These are phyloP conservation scores for Drosophila suzukii DNA, from an alignment of 1,140 invertebrate species.

Conservation along the genomic window DNA sequence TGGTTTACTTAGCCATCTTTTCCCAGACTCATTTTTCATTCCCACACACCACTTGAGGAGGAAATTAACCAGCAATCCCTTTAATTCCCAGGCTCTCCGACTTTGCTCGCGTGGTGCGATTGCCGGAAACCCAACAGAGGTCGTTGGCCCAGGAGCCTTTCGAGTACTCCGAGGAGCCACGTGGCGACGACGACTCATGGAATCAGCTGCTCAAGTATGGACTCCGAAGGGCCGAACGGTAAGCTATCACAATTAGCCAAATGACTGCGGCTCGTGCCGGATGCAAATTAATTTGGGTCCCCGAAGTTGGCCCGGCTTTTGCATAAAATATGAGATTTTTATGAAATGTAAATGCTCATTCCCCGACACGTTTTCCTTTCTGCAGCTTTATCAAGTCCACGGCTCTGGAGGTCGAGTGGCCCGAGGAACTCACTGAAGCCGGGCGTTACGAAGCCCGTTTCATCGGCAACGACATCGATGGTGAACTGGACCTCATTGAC, in stretches of 20 bases:
- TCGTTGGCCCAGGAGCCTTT: constrained; percentile 88
- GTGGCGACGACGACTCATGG: constrained; percentile 91
- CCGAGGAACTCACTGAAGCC: constrained; percentile 88
- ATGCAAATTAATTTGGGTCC: constrained; percentile 68
- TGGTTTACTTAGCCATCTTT: not conserved
- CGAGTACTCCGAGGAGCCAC: constrained; percentile 88
- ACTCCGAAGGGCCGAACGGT: constrained; percentile 89
- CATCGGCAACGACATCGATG: constrained; percentile 90
- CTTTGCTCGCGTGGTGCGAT: constrained; percentile 88
- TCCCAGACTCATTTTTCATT: not conserved
- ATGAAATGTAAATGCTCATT: constrained; percentile 54
- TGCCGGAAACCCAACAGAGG: constrained; percentile 87
- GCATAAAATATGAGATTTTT: constrained; percentile 62
- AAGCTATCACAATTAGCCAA: constrained; percentile 75
- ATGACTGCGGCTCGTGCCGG: constrained; percentile 38
- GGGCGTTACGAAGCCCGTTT: constrained; percentile 91
- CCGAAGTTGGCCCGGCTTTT: constrained; percentile 22
- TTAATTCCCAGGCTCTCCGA: constrained; percentile 86
- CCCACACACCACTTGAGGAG: not conserved
- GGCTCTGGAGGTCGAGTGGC: constrained; percentile 89
- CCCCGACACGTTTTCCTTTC: constrained; percentile 25
- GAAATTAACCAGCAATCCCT: constrained; percentile 6
- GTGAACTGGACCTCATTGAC: constrained; percentile 91
- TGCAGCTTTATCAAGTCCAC: constrained; percentile 90
- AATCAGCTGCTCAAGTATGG: constrained; percentile 91